phyloP scores from a whole-genome alignment of 2,888 invertebrate species.

The Pristionchus maxplancki region DNA sequence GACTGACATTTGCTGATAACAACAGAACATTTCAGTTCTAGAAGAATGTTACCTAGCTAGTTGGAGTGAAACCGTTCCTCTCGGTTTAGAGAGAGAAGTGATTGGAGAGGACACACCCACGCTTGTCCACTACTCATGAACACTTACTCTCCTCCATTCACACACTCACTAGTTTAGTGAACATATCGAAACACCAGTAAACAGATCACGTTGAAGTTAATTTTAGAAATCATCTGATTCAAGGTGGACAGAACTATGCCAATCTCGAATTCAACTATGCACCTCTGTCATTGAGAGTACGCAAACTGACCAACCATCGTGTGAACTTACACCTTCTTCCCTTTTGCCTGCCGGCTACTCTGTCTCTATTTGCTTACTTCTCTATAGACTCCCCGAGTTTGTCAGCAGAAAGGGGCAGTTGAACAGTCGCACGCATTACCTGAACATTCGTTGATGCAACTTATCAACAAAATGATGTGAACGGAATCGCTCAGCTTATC shows the following conservation, averaged over 20 bases:
- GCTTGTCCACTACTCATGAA: not conserved
- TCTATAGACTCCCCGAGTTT: not conserved
- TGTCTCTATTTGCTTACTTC: constrained; percentile 24
- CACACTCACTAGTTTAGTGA: not conserved
- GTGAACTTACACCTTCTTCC: constrained; percentile 19
- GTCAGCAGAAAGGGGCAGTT: not conserved
- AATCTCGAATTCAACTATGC: not conserved
- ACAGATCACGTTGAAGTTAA: not conserved
- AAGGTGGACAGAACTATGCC: not conserved
- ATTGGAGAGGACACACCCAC: constrained; percentile 9
- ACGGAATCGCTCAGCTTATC: no score
- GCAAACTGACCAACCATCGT: not conserved
- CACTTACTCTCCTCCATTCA: not conserved
- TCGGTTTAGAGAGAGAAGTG: constrained; percentile 20
- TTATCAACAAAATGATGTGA: no score
- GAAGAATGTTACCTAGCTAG: not conserved
- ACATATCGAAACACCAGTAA: not conserved
- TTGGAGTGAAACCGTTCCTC: constrained; percentile 5
- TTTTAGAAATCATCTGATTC: not conserved
- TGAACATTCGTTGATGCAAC: not conserved
- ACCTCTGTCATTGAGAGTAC: not conserved
- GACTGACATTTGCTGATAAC: not conserved
- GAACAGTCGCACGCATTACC: not conserved
- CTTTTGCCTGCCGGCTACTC: not conserved
- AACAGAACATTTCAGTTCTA: constrained; percentile 2